Evolutionary conservation across 2,113 vertebrate species (phyloP).

Genomic region (Dasyprocta punctata): DNA sequence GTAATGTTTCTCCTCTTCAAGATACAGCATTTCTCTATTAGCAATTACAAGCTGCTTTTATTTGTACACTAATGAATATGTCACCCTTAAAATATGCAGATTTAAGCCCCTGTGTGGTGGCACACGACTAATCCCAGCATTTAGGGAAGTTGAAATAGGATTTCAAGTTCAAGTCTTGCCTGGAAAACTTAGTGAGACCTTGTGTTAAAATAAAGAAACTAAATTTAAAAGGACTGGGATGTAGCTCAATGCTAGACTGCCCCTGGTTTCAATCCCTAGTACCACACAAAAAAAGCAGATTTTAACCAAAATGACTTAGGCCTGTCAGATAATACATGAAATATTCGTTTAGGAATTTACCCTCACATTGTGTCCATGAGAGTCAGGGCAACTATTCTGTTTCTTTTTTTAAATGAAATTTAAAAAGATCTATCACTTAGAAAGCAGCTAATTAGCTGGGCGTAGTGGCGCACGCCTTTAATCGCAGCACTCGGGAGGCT

Average conservation of each 20-base stretch:
- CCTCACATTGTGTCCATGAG: neutral
- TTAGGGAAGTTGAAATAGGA: neutral
- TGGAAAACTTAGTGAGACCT: neutral
- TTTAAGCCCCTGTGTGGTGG: neutral
- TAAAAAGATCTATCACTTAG: neutral
- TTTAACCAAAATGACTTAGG: neutral
- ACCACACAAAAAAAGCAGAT: neutral
- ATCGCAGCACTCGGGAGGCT: no score
- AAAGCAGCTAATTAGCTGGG: no score
- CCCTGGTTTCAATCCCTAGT: neutral
- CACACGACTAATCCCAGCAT: neutral
- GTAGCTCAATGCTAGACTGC: neutral
- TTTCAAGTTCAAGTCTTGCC: neutral
- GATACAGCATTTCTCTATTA: neutral
- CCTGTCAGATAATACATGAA: neutral
- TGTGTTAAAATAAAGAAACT: neutral
- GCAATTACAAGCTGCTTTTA: neutral
- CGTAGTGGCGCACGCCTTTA: no score
- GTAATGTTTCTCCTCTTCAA: neutral
- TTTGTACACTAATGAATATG: neutral
- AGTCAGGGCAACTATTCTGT: neutral
- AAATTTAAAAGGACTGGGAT: neutral
- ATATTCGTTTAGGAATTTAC: neutral
- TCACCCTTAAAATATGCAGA: neutral
- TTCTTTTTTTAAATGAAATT: constrained; percentile 2